These are phyloP conservation scores for Porites evermanni DNA, from an alignment of 92 coral and sea anemone species.

Conservation along the genomic window DNA sequence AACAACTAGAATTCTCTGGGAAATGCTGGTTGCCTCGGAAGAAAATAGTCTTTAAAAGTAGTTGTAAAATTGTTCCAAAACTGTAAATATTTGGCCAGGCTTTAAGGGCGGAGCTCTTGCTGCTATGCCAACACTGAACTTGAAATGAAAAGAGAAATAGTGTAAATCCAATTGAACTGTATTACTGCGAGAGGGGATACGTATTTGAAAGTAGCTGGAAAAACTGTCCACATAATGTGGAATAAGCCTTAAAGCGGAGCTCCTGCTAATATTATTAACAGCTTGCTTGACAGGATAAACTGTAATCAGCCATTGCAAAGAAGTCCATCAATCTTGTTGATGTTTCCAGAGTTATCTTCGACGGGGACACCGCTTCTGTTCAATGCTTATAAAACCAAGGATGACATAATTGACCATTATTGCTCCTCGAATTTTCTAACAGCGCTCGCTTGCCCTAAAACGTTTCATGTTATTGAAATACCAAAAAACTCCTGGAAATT, in stretches of 20 bases:
- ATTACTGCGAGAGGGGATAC: constrained; percentile 2
- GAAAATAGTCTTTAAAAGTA: constrained; percentile 11
- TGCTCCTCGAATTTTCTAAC: not conserved
- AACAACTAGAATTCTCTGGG: constrained; percentile 12
- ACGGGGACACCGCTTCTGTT: not conserved
- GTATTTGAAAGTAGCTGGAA: constrained; percentile 7
- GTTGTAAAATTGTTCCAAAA: not conserved
- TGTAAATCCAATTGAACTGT: constrained; percentile 4
- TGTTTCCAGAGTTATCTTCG: no score
- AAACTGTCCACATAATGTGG: not conserved
- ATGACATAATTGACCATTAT: no score
- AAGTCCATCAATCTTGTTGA: not conserved
- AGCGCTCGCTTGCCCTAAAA: constrained; percentile 5
- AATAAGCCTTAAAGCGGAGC: constrained; percentile 13
- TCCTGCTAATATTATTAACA: constrained; percentile 11
- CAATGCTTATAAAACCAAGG: not conserved
- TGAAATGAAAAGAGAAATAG: not conserved
- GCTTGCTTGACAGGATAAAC: constrained; percentile 6
- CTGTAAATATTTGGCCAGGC: constrained; percentile 8
- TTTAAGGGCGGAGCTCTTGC: not conserved
- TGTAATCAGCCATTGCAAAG: not conserved
- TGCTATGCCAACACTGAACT: not conserved
- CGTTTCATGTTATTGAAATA: not conserved
- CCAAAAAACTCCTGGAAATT: no score
- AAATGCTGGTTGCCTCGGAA: constrained; percentile 7